Percentiles rank a stretch among this genome's conserved stretches.
phyloP scores from a whole-genome alignment of 2,888 invertebrate genomes.

The Mimumesa dahlbomi region DNA sequence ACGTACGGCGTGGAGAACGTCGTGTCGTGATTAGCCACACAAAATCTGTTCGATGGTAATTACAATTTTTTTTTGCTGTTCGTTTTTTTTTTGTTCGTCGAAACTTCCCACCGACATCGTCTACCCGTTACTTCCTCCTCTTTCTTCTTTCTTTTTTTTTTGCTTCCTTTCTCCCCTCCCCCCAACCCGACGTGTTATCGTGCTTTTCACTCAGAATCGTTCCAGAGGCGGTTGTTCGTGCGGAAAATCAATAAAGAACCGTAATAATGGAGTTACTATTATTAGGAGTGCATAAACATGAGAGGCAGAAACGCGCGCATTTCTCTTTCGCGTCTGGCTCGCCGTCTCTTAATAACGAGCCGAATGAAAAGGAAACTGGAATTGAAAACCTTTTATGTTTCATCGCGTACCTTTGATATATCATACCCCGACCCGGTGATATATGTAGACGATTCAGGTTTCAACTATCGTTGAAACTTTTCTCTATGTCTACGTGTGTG shows the following conservation, averaged over 20 bases:
- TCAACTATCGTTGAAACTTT: background rate
- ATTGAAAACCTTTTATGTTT: background rate
- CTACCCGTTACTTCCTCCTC: too few relatives aligned
- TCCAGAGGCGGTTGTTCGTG: conserved; percentile 28
- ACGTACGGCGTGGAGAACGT: conserved; percentile 21
- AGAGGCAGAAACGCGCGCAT: conserved; percentile 31
- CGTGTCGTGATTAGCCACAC: conserved; percentile 53
- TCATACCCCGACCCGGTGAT: background rate
- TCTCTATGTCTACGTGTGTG: background rate
- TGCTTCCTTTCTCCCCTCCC: background rate
- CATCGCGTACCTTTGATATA: background rate
- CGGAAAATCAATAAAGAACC: conserved; percentile 54
- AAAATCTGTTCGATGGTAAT: conserved; percentile 49
- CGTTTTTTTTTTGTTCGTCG: too few relatives aligned
- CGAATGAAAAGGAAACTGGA: background rate
- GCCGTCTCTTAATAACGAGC: background rate
- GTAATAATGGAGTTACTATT: conserved; percentile 55
- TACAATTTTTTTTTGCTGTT: too few relatives aligned
- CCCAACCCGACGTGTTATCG: conserved; percentile 11
- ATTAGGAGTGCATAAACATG: conserved; percentile 53
- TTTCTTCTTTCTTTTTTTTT: conserved; percentile 19
- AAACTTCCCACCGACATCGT: too few relatives aligned
- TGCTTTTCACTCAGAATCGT: conserved; percentile 40
- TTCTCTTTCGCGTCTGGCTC: background rate
- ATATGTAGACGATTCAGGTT: background rate